Conservation (phyloP, 1,140 invertebrate genomes). For the Macrocentrus cingulum region DNA sequence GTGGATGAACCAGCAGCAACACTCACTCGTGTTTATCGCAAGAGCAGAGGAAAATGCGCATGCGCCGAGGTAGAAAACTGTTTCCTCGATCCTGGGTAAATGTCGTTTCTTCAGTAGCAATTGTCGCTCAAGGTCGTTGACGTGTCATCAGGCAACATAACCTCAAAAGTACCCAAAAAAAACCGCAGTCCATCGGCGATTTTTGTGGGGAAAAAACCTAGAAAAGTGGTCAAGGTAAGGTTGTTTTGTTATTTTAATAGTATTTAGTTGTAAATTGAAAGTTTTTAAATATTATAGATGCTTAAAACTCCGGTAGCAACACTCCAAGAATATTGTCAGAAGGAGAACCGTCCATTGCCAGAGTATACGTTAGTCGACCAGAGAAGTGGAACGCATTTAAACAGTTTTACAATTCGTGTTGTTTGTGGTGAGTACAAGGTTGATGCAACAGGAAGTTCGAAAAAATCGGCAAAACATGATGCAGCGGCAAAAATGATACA, state of each 20-base stretch:
- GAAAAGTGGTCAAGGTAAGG: too few species aligned
- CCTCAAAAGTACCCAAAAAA: too few species aligned
- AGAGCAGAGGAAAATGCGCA: too few species aligned
- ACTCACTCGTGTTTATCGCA: too few species aligned
- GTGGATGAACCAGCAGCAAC: slow-evolving; percentile 27
- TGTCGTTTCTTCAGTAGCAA: neutral
- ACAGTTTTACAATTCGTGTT: neutral
- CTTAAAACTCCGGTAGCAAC: neutral
- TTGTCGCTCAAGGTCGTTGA: neutral
- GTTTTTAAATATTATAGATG: neutral
- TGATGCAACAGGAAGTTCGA: neutral
- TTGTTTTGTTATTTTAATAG: neutral
- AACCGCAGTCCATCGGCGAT: too few species aligned
- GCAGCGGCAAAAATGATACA: neutral
- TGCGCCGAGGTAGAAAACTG: too few species aligned
- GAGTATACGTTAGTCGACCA: slow-evolving; percentile 4
- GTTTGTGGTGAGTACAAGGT: neutral
- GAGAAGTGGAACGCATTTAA: too few species aligned
- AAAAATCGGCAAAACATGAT: neutral
- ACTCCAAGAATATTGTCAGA: slow-evolving; percentile 15
- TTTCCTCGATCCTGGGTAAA: neutral
- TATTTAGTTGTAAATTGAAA: too few species aligned
- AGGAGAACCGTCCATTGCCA: neutral
- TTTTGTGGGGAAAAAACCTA: too few species aligned
- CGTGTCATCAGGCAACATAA: too few species aligned